Base-by-base conservation (phyloP, 2,888 invertebrate genomes). In the Diloba caeruleocephala region DNA sequence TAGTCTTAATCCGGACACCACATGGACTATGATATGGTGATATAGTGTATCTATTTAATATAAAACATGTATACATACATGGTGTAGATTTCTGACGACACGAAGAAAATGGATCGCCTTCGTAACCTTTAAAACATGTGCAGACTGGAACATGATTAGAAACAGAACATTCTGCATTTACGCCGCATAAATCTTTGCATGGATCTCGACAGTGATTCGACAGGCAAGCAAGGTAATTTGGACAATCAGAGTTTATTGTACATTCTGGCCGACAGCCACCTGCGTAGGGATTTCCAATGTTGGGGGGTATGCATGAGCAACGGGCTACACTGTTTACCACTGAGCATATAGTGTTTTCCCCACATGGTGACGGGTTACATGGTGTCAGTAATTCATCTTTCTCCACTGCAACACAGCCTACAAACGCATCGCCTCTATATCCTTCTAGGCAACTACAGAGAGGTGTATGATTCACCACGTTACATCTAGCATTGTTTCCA, bases 181-280 rank as follows among this genome's bases (percentile, higher is more conserved):
- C 84, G 3, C 98, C 98, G 78, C 98, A 98, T 42, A 97, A 94
- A 46, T 97, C 97, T 57, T 95, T 96, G 76, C 98, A 98, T 4
- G 98, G 98, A 89, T 98, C 96, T 72, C 97, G 94, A 71, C 98
- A 98, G 81, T 97, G 97, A 76, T 97, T 97, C 50, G 97, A 96
- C 34, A 97, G 93, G 81, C 98, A 98, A 26, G 97, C 96, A 58
- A 97, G 88, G 75, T 96, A 94, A 66, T 95, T 95, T 4, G 96
- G 94, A 82, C 98, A 98, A 77, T 98, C 97, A 0, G 97, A 95
- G 82, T 96, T 97, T 63, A 96, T 95, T 8, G 96, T 95, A 84
- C 98, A 98, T 89, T 98, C 98, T 1, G 98, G 98, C 60, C 96
- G 94, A 78, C 98, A 98, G 23, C 97, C 97, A 12, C 96, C 96